Conservation (phyloP, 1,140 invertebrate species). For the Eueides isabella region DNA sequence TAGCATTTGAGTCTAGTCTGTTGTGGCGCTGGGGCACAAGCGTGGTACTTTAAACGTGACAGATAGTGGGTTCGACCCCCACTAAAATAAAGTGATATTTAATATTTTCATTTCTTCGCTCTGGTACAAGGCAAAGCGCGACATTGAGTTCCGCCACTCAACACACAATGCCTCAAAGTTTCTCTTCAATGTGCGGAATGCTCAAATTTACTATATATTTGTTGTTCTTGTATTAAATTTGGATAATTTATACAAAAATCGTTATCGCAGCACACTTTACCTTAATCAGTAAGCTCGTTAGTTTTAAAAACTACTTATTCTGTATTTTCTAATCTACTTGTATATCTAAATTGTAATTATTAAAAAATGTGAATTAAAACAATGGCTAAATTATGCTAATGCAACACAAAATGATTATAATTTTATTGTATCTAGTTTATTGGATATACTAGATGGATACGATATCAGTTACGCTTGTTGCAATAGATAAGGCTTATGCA, state of each 20-base stretch:
- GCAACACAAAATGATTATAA: neutral
- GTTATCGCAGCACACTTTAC: neutral
- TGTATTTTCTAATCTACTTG: neutral
- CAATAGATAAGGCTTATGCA: neutral
- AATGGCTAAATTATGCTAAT: neutral
- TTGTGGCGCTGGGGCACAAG: no score
- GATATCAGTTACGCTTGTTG: neutral
- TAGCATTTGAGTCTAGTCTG: no score
- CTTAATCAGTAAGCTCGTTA: neutral
- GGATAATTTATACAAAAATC: neutral
- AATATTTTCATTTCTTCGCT: no score
- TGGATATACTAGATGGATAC: neutral
- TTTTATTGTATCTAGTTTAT: neutral
- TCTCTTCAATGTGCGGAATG: no score
- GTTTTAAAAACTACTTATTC: neutral
- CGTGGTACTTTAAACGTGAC: no score
- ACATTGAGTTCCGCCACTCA: no score
- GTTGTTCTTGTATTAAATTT: neutral
- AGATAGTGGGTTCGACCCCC: no score
- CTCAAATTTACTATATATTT: neutral
- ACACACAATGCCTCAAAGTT: no score
- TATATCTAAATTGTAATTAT: constrained; percentile 4
- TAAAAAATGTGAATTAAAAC: neutral
- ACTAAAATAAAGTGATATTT: no score
- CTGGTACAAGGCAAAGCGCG: no score